These are phyloP conservation scores for Idaea straminata DNA, from an alignment of 2,888 invertebrate genomes.

Conservation along the genomic window DNA sequence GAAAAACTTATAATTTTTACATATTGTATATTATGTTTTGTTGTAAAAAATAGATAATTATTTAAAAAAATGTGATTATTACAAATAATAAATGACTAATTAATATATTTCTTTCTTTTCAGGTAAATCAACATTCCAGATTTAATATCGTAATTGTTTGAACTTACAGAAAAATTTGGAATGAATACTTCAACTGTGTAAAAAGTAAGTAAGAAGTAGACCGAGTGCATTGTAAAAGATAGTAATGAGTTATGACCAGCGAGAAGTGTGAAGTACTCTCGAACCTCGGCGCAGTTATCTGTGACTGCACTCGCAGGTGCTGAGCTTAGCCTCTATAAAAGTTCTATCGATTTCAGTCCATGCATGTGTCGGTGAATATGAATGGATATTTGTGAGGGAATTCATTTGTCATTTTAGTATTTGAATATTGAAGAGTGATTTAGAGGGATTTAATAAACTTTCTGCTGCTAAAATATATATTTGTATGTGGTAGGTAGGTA, in stretches of 20 bases:
- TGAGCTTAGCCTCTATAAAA: conserved; percentile 1
- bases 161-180: no score
- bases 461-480: neutral
- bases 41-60: no score
- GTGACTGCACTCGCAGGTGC: neutral
- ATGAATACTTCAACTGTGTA: neutral
- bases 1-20: no score
- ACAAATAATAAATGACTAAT: neutral
- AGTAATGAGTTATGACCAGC: neutral
- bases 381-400: neutral
- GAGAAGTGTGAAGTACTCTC: neutral
- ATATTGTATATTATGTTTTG: no score
- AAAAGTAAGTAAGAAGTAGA: neutral
- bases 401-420: neutral
- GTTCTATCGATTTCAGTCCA: neutral
- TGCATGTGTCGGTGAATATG: neutral
- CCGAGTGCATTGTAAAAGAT: neutral
- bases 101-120: neutral
- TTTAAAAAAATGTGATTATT: no score
- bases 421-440: neutral
- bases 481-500: neutral
- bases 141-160: no score
- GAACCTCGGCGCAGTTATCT: neutral
- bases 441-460: neutral
- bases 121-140: neutral